Evolutionary conservation across 2,888 invertebrate species (phyloP), one percentile per base, ranked within the genome.

Genomic region (Acrocyrtus sp.): DNA sequence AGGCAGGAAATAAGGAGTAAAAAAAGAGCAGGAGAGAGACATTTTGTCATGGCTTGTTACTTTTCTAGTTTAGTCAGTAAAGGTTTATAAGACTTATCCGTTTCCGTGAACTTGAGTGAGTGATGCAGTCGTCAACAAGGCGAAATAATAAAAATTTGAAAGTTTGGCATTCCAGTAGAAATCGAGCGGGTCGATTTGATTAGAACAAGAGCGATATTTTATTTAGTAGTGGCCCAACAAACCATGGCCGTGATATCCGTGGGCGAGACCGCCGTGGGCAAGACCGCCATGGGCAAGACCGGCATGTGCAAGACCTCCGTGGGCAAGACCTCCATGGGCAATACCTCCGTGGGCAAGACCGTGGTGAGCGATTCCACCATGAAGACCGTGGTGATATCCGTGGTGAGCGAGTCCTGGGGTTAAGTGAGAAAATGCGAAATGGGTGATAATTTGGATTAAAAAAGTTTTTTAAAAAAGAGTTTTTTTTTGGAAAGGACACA

Each of bases 161-260:
- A n/a, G n/a, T n/a, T n/a, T n/a, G n/a, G n/a, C n/a, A n/a, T n/a
- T n/a, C n/a, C n/a, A n/a, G n/a, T n/a, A n/a, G n/a, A n/a, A n/a
- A n/a, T n/a, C n/a, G n/a, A n/a, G n/a, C n/a, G n/a, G n/a, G n/a
- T n/a, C n/a, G n/a, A n/a, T n/a, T n/a, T n/a, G n/a, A n/a, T n/a
- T n/a, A n/a, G n/a, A n/a, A n/a, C n/a, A n/a, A n/a, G n/a, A n/a
- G n/a, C n/a, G n/a, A n/a, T n/a, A n/a, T n/a, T n/a, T n/a, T 29
- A 41, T 47, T 70, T 66, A 67, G 41, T 48, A 45, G 29, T 70
- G 60, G 10, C 73, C 73, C 8, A n/a, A n/a, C n/a, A n/a, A n/a
- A n/a, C n/a, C n/a, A 22, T 58, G 29, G 26, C 58, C 50, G 43
- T 50, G 27, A 54, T 57, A 62, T n/a, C 72, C 72, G 17, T 61